These are phyloP conservation scores for Ostrea denselamellosa DNA, from an alignment of 1,140 invertebrate genomes.

Conservation along the genomic window DNA sequence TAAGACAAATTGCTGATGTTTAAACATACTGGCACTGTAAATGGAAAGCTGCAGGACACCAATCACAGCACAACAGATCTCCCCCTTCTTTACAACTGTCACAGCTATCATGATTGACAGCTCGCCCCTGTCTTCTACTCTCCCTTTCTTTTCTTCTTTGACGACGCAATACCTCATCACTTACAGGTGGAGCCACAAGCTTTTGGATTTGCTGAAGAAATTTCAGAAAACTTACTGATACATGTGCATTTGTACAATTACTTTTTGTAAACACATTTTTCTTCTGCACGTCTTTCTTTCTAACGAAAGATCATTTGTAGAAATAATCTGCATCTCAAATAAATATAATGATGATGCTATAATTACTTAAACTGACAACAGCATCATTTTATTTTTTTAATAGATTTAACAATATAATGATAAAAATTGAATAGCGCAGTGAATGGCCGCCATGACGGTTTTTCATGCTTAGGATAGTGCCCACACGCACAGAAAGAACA, in stretches of 20 bases:
- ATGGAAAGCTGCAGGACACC: conserved; percentile 96
- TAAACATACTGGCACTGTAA: conserved; percentile 92
- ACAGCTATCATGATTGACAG: conserved; percentile 95
- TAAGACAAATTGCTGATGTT: not conserved
- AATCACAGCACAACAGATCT: conserved; percentile 96
- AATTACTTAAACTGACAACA: too few species aligned
- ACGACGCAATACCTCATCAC: conserved; percentile 82
- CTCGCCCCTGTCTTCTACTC: conserved; percentile 90
- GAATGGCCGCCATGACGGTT: conserved; percentile 50
- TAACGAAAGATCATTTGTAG: too few species aligned
- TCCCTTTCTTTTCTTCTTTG: conserved; percentile 83
- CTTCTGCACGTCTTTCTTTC: too few species aligned
- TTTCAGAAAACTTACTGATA: not conserved
- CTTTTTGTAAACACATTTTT: too few species aligned
- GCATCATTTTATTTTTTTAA: too few species aligned
- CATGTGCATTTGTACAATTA: too few species aligned
- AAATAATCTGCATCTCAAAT: too few species aligned
- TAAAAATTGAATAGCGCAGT: too few species aligned
- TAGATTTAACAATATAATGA: too few species aligned
- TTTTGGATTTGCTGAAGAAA: conserved; percentile 89
- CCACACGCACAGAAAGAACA: not conserved
- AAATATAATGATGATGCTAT: too few species aligned
- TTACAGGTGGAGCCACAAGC: conserved; percentile 90
- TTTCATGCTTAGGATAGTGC: conserved; percentile 2
- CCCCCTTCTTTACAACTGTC: conserved; percentile 92